A percentile compares a stretch with the other conserved stretches of the same genome.
Conservation (phyloP, 2,113 vertebrate genomes). For the Dasyornis broadbenti region DNA sequence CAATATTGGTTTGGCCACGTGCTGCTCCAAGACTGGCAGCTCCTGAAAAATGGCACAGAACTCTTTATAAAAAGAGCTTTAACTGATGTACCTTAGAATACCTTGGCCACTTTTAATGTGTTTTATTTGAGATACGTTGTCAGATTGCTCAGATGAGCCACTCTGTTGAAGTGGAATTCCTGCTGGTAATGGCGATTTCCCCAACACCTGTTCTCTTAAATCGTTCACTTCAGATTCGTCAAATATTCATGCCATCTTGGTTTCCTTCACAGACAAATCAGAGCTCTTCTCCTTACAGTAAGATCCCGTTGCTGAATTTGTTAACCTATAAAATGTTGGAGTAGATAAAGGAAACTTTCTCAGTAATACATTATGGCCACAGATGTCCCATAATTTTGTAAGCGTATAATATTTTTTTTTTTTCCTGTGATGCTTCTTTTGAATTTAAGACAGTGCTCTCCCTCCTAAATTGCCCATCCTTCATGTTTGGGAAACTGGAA, state of each 20-base stretch:
- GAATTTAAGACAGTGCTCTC: not conserved
- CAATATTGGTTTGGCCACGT: not conserved
- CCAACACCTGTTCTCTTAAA: slow-evolving; percentile 39
- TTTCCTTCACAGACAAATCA: slow-evolving; percentile 59
- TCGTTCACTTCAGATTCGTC: slow-evolving; percentile 34
- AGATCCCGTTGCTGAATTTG: slow-evolving; percentile 51
- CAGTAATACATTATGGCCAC: not conserved
- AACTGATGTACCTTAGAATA: not conserved
- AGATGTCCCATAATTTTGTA: not conserved
- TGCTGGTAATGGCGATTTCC: slow-evolving; percentile 6
- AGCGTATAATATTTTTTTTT: not conserved
- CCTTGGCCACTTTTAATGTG: not conserved
- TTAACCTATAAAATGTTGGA: slow-evolving; percentile 27
- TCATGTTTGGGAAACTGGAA: not conserved
- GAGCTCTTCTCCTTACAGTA: slow-evolving; percentile 48
- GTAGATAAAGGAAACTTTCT: not conserved
- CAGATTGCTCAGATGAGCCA: not conserved
- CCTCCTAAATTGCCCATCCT: not conserved
- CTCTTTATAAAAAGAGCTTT: not conserved
- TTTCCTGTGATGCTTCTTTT: not conserved
- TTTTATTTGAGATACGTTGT: not conserved
- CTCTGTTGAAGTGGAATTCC: slow-evolving; percentile 17
- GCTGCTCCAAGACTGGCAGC: not conserved
- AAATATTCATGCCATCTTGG: slow-evolving; percentile 43
- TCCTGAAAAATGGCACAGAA: not conserved